phyloP scores from a whole-genome alignment of 1,140 invertebrate genomes.

The Uloborus diversus region DNA sequence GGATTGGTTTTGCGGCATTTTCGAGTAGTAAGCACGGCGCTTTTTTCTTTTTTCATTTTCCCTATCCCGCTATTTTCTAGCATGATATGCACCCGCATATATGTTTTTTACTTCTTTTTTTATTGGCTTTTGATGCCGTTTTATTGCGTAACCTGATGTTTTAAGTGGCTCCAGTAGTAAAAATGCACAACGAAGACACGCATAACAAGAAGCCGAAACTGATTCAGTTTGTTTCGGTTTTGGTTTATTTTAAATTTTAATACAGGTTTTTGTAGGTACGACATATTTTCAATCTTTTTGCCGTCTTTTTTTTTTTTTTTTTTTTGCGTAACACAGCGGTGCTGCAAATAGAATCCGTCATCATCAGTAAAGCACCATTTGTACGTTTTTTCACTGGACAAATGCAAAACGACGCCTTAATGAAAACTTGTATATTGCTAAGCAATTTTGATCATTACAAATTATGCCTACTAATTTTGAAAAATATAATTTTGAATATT shows the following conservation, averaged over 20 bases:
- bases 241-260: too few species aligned
- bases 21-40: conserved; percentile 49
- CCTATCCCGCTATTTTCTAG: not conserved
- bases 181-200: conserved; percentile 28
- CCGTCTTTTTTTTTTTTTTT: too few species aligned
- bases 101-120: not conserved
- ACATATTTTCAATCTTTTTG: conserved; percentile 14
- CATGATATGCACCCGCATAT: conserved; percentile 14
- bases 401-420: too few species aligned
- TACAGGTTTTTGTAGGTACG: too few species aligned
- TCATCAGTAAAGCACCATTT: too few species aligned
- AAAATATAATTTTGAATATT: too few species aligned
- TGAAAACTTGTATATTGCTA: too few species aligned
- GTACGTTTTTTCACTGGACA: too few species aligned
- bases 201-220: not conserved
- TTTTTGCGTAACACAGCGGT: too few species aligned
- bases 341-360: too few species aligned
- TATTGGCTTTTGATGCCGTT: conserved; percentile 1
- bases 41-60: conserved; percentile 6
- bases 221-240: conserved; percentile 13
- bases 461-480: too few species aligned
- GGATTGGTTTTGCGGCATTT: conserved; percentile 55
- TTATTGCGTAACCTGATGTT: conserved; percentile 23
- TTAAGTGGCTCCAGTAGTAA: conserved; percentile 31
- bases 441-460: too few species aligned